phyloP scores from a whole-genome alignment of 2,113 vertebrate genomes.

The Forbesichthys agassizii region DNA sequence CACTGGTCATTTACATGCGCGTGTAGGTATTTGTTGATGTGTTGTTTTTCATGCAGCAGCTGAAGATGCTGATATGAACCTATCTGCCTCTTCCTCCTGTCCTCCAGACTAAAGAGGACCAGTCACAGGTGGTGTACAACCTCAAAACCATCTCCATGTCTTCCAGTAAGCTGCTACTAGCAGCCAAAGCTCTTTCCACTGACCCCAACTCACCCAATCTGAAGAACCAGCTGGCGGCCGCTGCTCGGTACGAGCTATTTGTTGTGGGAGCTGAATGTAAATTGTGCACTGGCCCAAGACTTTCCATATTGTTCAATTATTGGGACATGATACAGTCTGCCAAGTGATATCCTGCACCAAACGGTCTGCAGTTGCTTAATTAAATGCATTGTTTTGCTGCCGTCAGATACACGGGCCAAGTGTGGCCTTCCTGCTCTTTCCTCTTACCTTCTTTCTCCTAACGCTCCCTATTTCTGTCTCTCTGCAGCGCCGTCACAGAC shows the following conservation, averaged over 20 bases:
- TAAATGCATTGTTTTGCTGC: too few species aligned
- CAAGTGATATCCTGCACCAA: too few species aligned
- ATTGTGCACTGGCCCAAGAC: too few species aligned
- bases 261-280: too few species aligned
- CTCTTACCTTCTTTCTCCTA: slow-evolving; percentile 3
- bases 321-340: too few species aligned
- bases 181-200: slow-evolving; percentile 93
- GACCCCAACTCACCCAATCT: slow-evolving; percentile 92
- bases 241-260: slow-evolving; percentile 81
- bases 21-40: too few species aligned
- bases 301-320: too few species aligned
- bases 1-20: background rate
- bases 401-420: too few species aligned
- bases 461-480: slow-evolving; percentile 20
- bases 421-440: background rate
- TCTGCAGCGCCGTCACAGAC: slow-evolving; percentile 88
- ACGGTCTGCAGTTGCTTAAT: too few species aligned
- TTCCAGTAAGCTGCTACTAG: slow-evolving; percentile 93
- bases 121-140: slow-evolving; percentile 92
- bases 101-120: slow-evolving; percentile 88
- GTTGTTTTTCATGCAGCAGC: too few species aligned
- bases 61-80: too few species aligned
- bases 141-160: slow-evolving; percentile 98
- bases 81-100: background rate
- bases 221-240: slow-evolving; percentile 95